Evolutionary conservation across 2,113 vertebrate genomes (phyloP).

Genomic region (Rhabdomys dilectus): DNA sequence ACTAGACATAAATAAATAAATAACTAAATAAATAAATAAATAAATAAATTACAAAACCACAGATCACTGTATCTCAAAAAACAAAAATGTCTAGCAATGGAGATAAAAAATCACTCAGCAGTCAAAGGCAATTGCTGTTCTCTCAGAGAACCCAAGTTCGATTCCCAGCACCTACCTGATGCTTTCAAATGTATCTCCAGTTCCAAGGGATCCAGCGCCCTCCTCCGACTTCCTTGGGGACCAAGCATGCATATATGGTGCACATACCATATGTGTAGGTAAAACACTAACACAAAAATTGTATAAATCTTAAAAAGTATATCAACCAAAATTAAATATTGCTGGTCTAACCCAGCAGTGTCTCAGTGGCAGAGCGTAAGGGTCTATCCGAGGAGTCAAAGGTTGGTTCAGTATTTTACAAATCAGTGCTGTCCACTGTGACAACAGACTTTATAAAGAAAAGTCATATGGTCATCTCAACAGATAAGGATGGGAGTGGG

Average conservation of each 20-base stretch:
- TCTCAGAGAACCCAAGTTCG: neutral
- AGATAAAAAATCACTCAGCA: no score
- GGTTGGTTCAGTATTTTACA: conserved; percentile 7
- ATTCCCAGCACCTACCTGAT: neutral
- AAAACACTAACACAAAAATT: neutral
- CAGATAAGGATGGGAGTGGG: neutral
- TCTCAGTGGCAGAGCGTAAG: neutral
- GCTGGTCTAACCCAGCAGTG: neutral
- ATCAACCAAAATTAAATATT: conserved; percentile 14
- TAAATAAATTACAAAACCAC: neutral
- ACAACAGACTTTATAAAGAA: neutral
- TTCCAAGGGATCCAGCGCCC: neutral
- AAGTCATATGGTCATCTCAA: no score
- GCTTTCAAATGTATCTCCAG: neutral
- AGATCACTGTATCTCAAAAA: neutral
- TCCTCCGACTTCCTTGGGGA: neutral
- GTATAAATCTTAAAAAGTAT: neutral
- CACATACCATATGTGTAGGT: neutral
- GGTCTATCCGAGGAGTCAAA: conserved; percentile 4
- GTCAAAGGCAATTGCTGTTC: neutral
- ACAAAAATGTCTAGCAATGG: neutral
- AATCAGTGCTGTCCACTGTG: neutral
- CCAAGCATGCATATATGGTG: neutral
- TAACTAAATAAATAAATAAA: no score
- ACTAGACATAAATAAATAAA: neutral